These are phyloP conservation scores for Caenorhabditis brenneri DNA, from an alignment of 1,140 invertebrate genomes.

Conservation along the genomic window DNA sequence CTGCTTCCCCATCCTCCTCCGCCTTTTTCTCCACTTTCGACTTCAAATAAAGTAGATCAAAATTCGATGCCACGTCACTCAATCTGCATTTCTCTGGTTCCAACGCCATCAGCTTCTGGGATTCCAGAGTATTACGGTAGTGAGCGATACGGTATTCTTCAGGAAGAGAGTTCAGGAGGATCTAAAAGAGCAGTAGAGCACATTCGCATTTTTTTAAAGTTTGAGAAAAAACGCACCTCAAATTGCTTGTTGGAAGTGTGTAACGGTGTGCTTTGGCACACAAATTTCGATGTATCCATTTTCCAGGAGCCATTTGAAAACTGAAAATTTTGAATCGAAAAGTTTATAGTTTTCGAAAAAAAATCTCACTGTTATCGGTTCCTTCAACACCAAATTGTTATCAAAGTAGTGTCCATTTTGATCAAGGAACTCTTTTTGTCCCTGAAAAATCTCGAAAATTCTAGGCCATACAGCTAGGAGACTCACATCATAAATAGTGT, in stretches of 20 bases:
- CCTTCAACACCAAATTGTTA: background rate
- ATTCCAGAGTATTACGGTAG: background rate
- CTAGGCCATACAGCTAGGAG: no score
- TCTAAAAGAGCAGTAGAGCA: background rate
- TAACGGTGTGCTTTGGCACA: background rate
- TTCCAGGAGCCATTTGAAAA: background rate
- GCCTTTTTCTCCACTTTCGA: background rate
- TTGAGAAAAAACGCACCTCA: background rate
- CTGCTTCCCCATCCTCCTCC: background rate
- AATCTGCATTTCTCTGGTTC: background rate
- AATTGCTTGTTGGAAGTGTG: background rate
- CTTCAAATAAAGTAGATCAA: background rate
- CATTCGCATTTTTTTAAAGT: background rate
- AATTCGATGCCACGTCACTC: background rate
- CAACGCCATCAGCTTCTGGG: background rate
- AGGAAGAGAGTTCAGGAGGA: background rate
- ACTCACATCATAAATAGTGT: slow-evolving; percentile 18
- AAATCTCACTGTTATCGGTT: background rate
- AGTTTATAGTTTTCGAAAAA: background rate
- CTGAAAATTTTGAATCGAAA: background rate
- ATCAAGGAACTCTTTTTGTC: background rate
- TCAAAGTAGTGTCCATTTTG: background rate
- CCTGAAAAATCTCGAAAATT: background rate
- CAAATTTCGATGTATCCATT: slow-evolving; percentile 20
- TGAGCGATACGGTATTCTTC: slow-evolving; percentile 15